Base-by-base conservation (phyloP, 2,113 vertebrate species). In the Erythrocercus mccallii region DNA sequence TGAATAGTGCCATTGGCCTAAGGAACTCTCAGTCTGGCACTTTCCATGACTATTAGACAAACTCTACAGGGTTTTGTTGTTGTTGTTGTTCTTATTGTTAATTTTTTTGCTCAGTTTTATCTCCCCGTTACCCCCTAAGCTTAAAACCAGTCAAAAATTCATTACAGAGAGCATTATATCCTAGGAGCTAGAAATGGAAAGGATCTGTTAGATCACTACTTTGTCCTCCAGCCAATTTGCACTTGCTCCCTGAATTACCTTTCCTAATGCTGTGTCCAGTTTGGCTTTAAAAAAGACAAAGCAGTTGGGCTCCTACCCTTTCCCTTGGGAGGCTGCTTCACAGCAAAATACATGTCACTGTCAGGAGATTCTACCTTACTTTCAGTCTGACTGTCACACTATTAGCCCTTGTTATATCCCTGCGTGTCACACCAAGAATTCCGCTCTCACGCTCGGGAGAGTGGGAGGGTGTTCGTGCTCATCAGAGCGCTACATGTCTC, bases 381-480 rank as follows among this genome's bases (percentile, higher is more conserved):
- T 85, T 91, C 86, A 90, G 92, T 70, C 91, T 85, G 66, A 69
- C 84, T 93, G 61, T 77, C 89, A 90, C 65, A 81, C 72, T 50
- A 96, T 96, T 94, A 97, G 95, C 50, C 87, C 81, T 88, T 84
- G 86, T 88, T 95, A 81, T 7, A 86, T 38, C 85, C 60, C 58
- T 73, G 79, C 3, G 0, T 88, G 88, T 90, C 92, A 92, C 2
- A 28, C 90, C 86, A 91, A 91, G 93, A 88, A 92, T 88, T 81
- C 77, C 19, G 33, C 90, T 78, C 72, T 65, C 12, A 5, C 0
- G 8, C 79, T 82, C 35, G 1, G 94, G 31, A 91, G 87, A 88
- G 95, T 97, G 86, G 96, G 96, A 92, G 96, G 93, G 56, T 93
- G 85, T 83, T 96, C 31, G 3, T 91, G 73, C 84, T 90, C 85